A percentile compares a stretch with the other conserved stretches of the same genome.
phyloP scores from a whole-genome alignment of 2,888 invertebrate species.

The Brachypterus glaber region DNA sequence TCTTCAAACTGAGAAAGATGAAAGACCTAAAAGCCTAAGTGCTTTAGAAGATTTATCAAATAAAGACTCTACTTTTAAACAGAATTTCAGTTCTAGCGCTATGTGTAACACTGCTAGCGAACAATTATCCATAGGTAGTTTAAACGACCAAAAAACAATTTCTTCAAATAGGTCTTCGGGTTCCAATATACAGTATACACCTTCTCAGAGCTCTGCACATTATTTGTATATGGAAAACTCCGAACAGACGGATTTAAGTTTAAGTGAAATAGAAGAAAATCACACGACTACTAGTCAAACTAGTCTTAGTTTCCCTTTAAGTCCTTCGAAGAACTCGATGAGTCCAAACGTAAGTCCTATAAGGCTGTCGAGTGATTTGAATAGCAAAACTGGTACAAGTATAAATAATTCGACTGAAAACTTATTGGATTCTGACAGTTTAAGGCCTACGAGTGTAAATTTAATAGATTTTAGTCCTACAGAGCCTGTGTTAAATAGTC shows the following conservation, averaged over 20 bases:
- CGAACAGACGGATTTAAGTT: slow-evolving; percentile 30
- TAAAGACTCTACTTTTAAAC: slow-evolving; percentile 24
- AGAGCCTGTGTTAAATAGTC: slow-evolving; percentile 15
- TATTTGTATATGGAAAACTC: slow-evolving; percentile 32
- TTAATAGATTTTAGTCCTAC: slow-evolving; percentile 34
- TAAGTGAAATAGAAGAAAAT: slow-evolving; percentile 35
- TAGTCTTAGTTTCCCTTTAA: slow-evolving; percentile 35
- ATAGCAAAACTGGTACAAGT: neutral
- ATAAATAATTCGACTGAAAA: neutral
- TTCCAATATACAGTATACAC: slow-evolving; percentile 31
- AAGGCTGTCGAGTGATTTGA: slow-evolving; percentile 19
- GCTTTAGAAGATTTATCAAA: slow-evolving; percentile 32
- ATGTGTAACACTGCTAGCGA: slow-evolving; percentile 30
- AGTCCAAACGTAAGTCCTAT: slow-evolving; percentile 37
- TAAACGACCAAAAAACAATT: slow-evolving; percentile 24
- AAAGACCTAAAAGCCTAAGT: slow-evolving; percentile 36
- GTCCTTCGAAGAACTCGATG: slow-evolving; percentile 31
- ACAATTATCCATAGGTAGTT: slow-evolving; percentile 25
- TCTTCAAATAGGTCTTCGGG: slow-evolving; percentile 30
- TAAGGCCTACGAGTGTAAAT: slow-evolving; percentile 26
- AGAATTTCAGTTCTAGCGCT: slow-evolving; percentile 30
- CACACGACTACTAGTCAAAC: slow-evolving; percentile 41
- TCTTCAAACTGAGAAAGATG: slow-evolving; percentile 16
- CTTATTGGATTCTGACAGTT: neutral
- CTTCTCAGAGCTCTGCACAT: slow-evolving; percentile 27